Conservation (phyloP, 2,888 invertebrate species). For the Diplazon laetatorius region DNA sequence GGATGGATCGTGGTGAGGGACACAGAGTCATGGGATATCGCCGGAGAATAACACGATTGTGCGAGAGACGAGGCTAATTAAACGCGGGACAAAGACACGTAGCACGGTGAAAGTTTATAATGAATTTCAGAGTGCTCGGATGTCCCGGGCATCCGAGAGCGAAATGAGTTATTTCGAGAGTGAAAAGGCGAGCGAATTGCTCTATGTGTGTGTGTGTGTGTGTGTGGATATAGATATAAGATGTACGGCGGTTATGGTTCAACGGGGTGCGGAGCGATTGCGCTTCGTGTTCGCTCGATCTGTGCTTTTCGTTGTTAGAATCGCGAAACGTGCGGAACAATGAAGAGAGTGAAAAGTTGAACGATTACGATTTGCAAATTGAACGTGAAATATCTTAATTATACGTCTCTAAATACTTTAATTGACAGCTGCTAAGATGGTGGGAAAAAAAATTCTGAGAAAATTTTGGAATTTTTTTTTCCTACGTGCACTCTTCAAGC, state of each 20-base stretch:
- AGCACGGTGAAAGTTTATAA: constrained; percentile 53
- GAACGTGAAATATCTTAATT: too few species aligned
- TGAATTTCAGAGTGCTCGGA: constrained; percentile 51
- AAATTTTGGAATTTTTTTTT: too few species aligned
- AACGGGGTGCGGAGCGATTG: constrained; percentile 19
- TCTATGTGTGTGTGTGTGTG: constrained; percentile 51
- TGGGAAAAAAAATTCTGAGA: too few species aligned
- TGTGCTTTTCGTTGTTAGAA: constrained; percentile 14
- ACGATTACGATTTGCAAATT: constrained; percentile 59
- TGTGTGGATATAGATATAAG: too few species aligned
- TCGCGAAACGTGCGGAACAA: constrained; percentile 18
- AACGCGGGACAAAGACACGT: constrained; percentile 44
- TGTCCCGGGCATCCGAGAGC: constrained; percentile 15
- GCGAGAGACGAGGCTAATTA: constrained; percentile 48
- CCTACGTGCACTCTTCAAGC: too few species aligned
- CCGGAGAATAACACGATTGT: constrained; percentile 27
- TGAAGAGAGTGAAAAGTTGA: constrained; percentile 28
- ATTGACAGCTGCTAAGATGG: too few species aligned
- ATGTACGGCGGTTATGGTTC: too few species aligned
- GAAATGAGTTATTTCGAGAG: constrained; percentile 44
- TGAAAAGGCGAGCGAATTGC: constrained; percentile 59
- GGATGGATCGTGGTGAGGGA: not conserved
- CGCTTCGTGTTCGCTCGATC: constrained; percentile 35
- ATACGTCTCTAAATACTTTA: too few species aligned
- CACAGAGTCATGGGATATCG: not conserved